Percentiles rank a stretch among this genome's conserved stretches.
Conservation (phyloP, 2,888 invertebrate species). For the Spatulosminthurus flaviceps region DNA sequence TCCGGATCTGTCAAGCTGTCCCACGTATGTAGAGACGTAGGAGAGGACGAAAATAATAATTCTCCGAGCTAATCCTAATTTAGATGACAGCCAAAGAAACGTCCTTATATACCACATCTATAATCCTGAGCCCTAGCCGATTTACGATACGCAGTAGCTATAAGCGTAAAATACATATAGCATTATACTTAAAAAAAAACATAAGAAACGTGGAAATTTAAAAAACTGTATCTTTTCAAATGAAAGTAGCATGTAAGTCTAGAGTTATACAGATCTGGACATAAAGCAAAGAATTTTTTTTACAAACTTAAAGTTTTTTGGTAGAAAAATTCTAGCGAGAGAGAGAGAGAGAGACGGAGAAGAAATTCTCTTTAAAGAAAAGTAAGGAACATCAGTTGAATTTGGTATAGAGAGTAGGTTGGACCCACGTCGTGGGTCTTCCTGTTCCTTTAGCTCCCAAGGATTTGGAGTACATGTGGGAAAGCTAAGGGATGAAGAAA, state of each 20-base stretch:
- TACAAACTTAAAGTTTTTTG: background rate
- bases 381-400: background rate
- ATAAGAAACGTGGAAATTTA: background rate
- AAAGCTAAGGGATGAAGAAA: constrained; percentile 43
- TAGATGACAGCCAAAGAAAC: constrained; percentile 30
- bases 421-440: background rate
- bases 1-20: background rate
- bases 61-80: constrained; percentile 37
- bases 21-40: too few relatives aligned
- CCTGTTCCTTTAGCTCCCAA: background rate
- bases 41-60: background rate
- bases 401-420: background rate
- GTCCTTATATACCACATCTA: background rate
- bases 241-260: too few relatives aligned
- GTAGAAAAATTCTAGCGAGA: background rate
- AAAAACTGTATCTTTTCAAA: too few relatives aligned
- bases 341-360: constrained; percentile 11
- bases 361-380: constrained; percentile 23
- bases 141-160: too few relatives aligned
- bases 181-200: background rate
- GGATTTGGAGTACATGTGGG: constrained; percentile 13
- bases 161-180: too few relatives aligned
- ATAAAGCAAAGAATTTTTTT: background rate
- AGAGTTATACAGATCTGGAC: too few relatives aligned
- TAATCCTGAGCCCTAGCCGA: background rate